A percentile compares a stretch with the other conserved stretches of the same genome.
Conservation (phyloP, 2,113 vertebrate genomes). For the Hypocryptadius cinnamomeus region DNA sequence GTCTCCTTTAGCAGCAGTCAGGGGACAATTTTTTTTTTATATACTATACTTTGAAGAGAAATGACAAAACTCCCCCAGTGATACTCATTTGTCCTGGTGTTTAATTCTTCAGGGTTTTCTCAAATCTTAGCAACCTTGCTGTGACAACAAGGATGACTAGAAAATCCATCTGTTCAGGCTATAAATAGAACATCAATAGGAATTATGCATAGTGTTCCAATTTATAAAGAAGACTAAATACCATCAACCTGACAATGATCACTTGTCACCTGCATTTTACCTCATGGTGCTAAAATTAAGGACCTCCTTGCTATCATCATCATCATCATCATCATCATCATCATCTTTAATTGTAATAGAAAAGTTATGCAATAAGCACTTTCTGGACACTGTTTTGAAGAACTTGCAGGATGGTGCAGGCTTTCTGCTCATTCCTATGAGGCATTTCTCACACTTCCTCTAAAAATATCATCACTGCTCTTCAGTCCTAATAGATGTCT, state of each 20-base stretch:
- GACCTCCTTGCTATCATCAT: not conserved
- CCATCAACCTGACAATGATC: not conserved
- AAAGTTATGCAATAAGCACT: not conserved
- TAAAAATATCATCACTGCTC: not conserved
- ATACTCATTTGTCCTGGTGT: not conserved
- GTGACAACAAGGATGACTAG: not conserved
- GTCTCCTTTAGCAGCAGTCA: not conserved
- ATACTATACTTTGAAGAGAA: not conserved
- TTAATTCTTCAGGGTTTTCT: not conserved
- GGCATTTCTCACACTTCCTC: not conserved
- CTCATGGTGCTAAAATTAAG: not conserved
- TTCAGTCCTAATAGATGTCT: not conserved
- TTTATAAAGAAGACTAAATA: not conserved
- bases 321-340: too few species aligned
- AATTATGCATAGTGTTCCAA: not conserved
- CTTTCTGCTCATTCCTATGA: not conserved
- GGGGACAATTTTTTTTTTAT: not conserved
- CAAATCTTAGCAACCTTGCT: not conserved
- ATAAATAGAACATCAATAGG: not conserved
- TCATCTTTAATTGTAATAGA: not conserved
- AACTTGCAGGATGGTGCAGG: not conserved
- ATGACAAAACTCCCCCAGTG: not conserved
- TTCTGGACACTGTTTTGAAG: not conserved
- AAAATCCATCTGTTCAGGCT: not conserved
- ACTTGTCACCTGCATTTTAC: not conserved